phyloP scores from a whole-genome alignment of 2,797 vertebrate species.

The Petrocephalus schoutedeni region DNA sequence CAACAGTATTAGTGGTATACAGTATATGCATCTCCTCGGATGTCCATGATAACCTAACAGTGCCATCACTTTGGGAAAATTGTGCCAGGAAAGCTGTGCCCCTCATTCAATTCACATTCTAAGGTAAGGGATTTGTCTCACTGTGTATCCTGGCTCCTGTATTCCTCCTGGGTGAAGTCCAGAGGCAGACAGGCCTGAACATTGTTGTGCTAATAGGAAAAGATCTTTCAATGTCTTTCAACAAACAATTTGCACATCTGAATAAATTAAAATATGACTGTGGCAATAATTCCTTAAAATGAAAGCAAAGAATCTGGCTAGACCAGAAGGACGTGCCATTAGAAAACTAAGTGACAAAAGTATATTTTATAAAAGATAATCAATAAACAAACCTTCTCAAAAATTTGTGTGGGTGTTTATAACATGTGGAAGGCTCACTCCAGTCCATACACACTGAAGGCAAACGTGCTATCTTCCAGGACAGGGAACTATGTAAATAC shows the following conservation, averaged over 20 bases:
- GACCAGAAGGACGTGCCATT: not conserved
- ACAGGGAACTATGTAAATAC: not conserved
- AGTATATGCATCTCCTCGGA: not conserved
- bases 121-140: conserved; percentile 45
- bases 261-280: not conserved
- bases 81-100: not conserved
- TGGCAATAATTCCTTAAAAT: not conserved
- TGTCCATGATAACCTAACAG: not conserved
- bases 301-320: not conserved
- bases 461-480: not conserved
- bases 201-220: conserved; percentile 69
- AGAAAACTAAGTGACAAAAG: not conserved
- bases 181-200: conserved; percentile 75
- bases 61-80: not conserved
- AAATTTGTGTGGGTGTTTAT: not conserved
- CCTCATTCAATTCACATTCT: not conserved
- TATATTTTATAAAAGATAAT: not conserved
- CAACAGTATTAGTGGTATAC: not conserved
- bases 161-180: conserved; percentile 69
- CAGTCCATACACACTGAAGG: not conserved
- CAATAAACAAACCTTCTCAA: not conserved
- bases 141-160: conserved; percentile 65
- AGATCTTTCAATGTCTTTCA: conserved; percentile 3
- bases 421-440: not conserved
- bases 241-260: not conserved